Evolutionary conservation across 2,888 invertebrate genomes (phyloP).

Genomic region (Cheilosia vulpina): DNA sequence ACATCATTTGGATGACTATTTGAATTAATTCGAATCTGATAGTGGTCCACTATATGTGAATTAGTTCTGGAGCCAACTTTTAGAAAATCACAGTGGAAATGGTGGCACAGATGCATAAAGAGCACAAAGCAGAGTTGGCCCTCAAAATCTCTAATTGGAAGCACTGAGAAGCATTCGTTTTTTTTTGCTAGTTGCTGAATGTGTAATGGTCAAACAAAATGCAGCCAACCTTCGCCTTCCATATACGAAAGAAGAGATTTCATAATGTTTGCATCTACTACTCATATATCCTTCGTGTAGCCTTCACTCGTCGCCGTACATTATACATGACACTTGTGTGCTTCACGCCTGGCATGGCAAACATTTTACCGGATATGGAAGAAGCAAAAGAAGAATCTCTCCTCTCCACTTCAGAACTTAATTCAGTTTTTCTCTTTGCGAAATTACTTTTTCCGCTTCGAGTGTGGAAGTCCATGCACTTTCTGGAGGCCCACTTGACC

Average conservation of each 20-base stretch:
- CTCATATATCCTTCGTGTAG: slow-evolving; percentile 15
- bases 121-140: not conserved
- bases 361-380: slow-evolving; percentile 71
- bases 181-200: slow-evolving; percentile 8
- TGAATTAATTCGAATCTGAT: slow-evolving; percentile 61
- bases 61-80: slow-evolving; percentile 29
- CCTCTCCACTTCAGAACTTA: slow-evolving; percentile 61
- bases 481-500: slow-evolving; percentile 70
- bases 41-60: slow-evolving; percentile 31
- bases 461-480: slow-evolving; percentile 70
- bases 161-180: slow-evolving; percentile 12
- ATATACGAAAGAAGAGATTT: slow-evolving; percentile 35
- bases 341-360: slow-evolving; percentile 72
- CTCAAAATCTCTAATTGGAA: slow-evolving; percentile 44
- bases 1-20: slow-evolving; percentile 60
- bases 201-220: slow-evolving; percentile 68
- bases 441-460: slow-evolving; percentile 72
- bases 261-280: slow-evolving; percentile 55
- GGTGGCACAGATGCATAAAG: not conserved
- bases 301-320: slow-evolving; percentile 58
- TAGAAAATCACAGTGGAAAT: not conserved
- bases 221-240: slow-evolving; percentile 50
- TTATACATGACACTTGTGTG: slow-evolving; percentile 74
- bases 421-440: slow-evolving; percentile 74
- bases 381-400: slow-evolving; percentile 50